Conservation (phyloP, 92 coral and sea anemone genomes). For the Hydrozoanthus gracilis region DNA sequence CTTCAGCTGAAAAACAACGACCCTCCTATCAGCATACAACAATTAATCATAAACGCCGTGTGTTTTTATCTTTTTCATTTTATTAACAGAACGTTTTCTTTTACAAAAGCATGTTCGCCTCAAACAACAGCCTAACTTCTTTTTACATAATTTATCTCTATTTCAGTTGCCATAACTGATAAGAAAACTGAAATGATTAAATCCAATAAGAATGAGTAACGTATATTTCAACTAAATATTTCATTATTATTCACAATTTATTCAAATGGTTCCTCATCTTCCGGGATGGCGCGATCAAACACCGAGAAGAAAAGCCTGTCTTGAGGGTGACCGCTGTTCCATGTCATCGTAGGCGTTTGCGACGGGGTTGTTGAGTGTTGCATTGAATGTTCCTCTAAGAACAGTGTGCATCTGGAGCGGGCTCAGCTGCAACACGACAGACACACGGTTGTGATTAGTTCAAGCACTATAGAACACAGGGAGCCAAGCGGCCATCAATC, state of each 20-base stretch:
- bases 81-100: too few relatives aligned
- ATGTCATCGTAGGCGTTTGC: conserved; percentile 77
- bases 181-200: too few relatives aligned
- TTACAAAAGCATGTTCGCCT: too few relatives aligned
- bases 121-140: too few relatives aligned
- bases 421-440: conserved; percentile 70
- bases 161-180: too few relatives aligned
- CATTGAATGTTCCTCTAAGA: conserved; percentile 93
- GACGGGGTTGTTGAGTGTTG: conserved; percentile 91
- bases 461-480: not conserved
- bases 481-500: not conserved
- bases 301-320: conserved; percentile 85
- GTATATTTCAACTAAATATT: not conserved
- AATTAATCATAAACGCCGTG: too few relatives aligned
- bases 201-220: too few relatives aligned
- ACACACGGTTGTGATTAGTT: not conserved
- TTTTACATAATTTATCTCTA: too few relatives aligned
- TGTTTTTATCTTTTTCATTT: too few relatives aligned
- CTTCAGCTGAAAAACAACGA: too few relatives aligned
- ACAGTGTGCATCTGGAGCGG: conserved; percentile 91
- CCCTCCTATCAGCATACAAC: too few relatives aligned
- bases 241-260: not conserved
- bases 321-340: conserved; percentile 86
- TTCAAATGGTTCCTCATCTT: not conserved
- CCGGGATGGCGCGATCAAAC: conserved; percentile 38